phyloP scores from a whole-genome alignment of 2,888 invertebrate genomes.

The Torymus tubicola region DNA sequence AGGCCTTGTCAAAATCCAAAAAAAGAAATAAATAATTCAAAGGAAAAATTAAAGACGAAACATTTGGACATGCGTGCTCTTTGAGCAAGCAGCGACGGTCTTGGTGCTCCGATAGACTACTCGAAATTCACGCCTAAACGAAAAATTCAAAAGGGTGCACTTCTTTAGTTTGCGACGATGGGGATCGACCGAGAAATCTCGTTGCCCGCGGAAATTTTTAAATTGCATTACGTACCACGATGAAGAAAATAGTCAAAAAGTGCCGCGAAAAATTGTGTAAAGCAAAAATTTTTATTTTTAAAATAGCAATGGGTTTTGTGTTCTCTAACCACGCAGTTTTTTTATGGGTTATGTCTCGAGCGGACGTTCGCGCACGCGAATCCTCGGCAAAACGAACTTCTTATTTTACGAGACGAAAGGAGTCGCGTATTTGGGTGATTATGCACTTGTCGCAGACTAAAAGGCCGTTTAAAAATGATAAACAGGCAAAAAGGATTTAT shows the following conservation, averaged over 20 bases:
- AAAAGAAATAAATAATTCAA: constrained; percentile 33
- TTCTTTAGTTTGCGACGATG: too few relatives aligned
- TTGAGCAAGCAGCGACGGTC: constrained; percentile 61
- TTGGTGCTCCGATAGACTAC: constrained; percentile 76
- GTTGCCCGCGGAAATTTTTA: constrained; percentile 49
- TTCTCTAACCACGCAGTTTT: constrained; percentile 15
- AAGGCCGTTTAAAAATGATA: constrained; percentile 47
- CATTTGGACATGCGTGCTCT: constrained; percentile 51
- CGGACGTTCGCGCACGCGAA: not conserved
- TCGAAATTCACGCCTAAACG: constrained; percentile 66
- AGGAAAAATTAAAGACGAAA: constrained; percentile 23
- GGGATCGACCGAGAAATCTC: constrained; percentile 59
- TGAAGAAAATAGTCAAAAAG: not conserved
- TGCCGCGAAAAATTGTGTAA: not conserved
- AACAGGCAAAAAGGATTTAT: constrained; percentile 26
- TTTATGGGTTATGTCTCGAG: constrained; percentile 3
- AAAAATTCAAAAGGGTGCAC: constrained; percentile 13
- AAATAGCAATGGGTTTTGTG: constrained; percentile 35
- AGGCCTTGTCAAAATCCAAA: constrained; percentile 62
- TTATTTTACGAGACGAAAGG: not conserved
- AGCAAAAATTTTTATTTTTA: not conserved
- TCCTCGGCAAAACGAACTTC: not conserved
- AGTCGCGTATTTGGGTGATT: constrained; percentile 47
- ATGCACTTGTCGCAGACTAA: constrained; percentile 1
- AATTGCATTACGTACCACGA: not conserved